Base-by-base conservation (phyloP, 2,888 invertebrate species). In the Ophonus ardosiacus region DNA sequence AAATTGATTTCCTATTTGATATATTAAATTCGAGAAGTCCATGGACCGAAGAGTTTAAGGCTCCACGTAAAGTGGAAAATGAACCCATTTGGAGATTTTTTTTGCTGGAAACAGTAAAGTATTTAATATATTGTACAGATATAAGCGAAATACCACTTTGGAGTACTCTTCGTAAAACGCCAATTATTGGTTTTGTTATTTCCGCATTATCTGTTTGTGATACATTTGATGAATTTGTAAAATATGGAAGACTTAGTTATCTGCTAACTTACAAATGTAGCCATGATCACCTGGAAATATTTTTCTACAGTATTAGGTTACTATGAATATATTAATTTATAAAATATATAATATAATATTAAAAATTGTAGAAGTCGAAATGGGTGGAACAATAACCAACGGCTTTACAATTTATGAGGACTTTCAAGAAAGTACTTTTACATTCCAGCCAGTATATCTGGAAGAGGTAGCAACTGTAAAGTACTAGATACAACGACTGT, bases 1-100 rank as follows among this genome's bases (percentile, higher is more conserved):
- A 24, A 24, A 65, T 65, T 24, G 65, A 65, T 13, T 24, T 5
- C 18, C 65, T 65, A 7, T 65, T 65, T n/a, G 65, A 65, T 65
- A 17, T 65, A 65, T 65, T 65, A 65, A 65, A 65, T 21, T 65
- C 65, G 21, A 43, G 57, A 57, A 57, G 57, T 57, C 57, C 57
- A 57, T 65, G 21, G 21, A 2, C 24, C 21, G 0, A 21, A 24
- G 18, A 31, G 21, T 65, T 24, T 65, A 65, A 65, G 18, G 31
- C 13, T 13, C 21, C 65, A 13, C 0, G 5, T 15, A 65, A 65
- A 65, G 13, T 31, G 13, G 31, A 21, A 13, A 65, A 65, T 65
- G 4, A 24, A 21, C 6, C 21, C 17, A 21, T 24, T 24, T 65
- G 21, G 18, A 13, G 31, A 15, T 1, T 0, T 13, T 24, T 65